phyloP scores from a whole-genome alignment of 2,888 invertebrate species.

The Apamea sordens region DNA sequence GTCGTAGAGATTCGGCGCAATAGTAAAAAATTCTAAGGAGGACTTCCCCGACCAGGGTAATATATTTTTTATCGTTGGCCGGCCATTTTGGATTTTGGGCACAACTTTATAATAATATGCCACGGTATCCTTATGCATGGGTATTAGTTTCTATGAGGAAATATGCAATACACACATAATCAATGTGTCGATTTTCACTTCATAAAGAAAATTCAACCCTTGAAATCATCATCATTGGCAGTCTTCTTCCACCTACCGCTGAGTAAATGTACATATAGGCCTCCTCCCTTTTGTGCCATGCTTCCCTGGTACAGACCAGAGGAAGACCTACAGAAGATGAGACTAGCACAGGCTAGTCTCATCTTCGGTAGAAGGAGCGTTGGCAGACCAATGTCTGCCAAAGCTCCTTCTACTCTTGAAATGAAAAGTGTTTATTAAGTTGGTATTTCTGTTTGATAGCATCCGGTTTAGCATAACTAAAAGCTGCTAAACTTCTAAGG shows the following conservation, averaged over 20 bases:
- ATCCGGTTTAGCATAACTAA: neutral
- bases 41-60: too few species aligned
- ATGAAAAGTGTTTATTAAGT: neutral
- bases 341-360: neutral
- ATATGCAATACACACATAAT: neutral
- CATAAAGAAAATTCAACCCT: neutral
- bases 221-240: neutral
- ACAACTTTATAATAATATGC: too few species aligned
- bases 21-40: too few species aligned
- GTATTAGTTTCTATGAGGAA: neutral
- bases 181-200: neutral
- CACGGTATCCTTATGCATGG: too few species aligned
- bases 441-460: neutral
- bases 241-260: neutral
- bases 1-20: too few species aligned
- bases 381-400: too few species aligned
- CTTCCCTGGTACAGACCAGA: neutral
- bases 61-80: too few species aligned
- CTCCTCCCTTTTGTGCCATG: neutral
- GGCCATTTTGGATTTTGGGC: too few species aligned
- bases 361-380: neutral
- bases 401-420: neutral
- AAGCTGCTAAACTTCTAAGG: conserved; percentile 8
- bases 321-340: neutral
- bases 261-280: neutral